Percentiles rank a stretch among this genome's conserved stretches.
These are phyloP conservation scores for Netelia virgata DNA, from an alignment of 2,888 invertebrate genomes.

Conservation along the genomic window DNA sequence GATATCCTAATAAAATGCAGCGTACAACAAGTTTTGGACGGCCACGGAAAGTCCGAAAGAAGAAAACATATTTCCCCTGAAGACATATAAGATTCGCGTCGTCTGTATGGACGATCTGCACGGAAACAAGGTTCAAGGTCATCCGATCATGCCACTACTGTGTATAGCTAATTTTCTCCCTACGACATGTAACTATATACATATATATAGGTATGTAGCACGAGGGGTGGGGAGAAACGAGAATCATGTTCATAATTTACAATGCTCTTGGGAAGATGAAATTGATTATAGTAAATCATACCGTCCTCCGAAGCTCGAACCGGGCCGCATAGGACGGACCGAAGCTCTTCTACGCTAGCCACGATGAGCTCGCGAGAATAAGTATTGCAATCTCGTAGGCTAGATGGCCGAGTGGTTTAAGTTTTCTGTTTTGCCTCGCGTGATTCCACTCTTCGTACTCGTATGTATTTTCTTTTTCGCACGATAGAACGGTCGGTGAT, in stretches of 20 bases:
- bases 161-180: slow-evolving; percentile 20
- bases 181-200: background rate
- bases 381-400: slow-evolving; percentile 48
- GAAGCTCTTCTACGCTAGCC: slow-evolving; percentile 31
- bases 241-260: slow-evolving; percentile 50
- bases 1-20: no score
- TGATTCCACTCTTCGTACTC: slow-evolving; percentile 28
- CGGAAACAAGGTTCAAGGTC: slow-evolving; percentile 40
- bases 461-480: slow-evolving; percentile 37
- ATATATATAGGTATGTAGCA: background rate
- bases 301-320: slow-evolving; percentile 23
- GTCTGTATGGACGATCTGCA: background rate
- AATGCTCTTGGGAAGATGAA: slow-evolving; percentile 47
- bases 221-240: background rate
- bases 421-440: slow-evolving; percentile 30
- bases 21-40: no score
- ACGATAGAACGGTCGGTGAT: background rate
- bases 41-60: no score
- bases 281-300: slow-evolving; percentile 57
- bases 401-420: slow-evolving; percentile 32
- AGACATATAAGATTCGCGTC: slow-evolving; percentile 15
- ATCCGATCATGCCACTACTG: slow-evolving; percentile 20
- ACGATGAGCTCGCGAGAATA: slow-evolving; percentile 24
- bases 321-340: slow-evolving; percentile 18
- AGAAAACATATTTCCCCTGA: background rate